Conservation (phyloP, 2,888 invertebrate species). For the Drosophila neotestacea region DNA sequence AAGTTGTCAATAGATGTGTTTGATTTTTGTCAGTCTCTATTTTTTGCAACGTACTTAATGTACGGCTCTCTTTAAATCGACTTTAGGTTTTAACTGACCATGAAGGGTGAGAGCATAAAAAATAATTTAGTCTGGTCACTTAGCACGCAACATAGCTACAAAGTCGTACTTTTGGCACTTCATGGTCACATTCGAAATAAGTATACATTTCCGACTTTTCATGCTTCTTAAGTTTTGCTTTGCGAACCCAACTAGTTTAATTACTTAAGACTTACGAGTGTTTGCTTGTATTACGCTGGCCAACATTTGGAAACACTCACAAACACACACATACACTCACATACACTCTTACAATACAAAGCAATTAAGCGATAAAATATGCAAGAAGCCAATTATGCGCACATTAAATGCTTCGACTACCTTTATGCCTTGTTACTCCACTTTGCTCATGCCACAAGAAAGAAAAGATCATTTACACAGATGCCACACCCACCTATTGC, state of each 20-base stretch:
- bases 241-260: constrained; percentile 7
- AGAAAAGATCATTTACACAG: constrained; percentile 22
- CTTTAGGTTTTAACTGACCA: too few relatives aligned
- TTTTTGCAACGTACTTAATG: too few relatives aligned
- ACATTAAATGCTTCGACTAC: constrained; percentile 65
- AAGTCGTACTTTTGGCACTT: constrained; percentile 4
- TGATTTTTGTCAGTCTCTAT: too few relatives aligned
- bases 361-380: constrained; percentile 54
- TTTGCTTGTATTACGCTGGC: constrained; percentile 15
- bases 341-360: constrained; percentile 5
- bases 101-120: not conserved
- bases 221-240: constrained; percentile 2
- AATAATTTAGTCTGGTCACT: constrained; percentile 2
- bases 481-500: constrained; percentile 6
- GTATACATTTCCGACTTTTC: constrained; percentile 14
- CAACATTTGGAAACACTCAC: constrained; percentile 4
- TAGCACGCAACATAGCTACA: not conserved
- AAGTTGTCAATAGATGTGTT: too few relatives aligned
- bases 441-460: constrained; percentile 10
- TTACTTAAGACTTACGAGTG: constrained; percentile 19
- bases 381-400: constrained; percentile 63
- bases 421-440: constrained; percentile 8
- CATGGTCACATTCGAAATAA: constrained; percentile 10
- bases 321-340: not conserved
- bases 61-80: too few relatives aligned